These are phyloP conservation scores for Perca fluviatilis DNA, from an alignment of 2,113 vertebrate species.

Conservation along the genomic window DNA sequence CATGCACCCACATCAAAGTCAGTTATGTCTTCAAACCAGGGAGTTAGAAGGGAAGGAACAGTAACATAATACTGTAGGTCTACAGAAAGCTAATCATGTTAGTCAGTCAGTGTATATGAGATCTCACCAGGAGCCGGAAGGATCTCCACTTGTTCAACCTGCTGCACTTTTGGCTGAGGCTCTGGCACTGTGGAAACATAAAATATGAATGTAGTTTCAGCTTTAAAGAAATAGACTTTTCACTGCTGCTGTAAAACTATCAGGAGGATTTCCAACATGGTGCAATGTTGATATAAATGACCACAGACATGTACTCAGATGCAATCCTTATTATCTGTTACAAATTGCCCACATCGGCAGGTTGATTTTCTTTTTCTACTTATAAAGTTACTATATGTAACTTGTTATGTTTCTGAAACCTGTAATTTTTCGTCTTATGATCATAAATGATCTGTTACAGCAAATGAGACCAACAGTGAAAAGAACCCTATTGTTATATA, in stretches of 20 bases:
- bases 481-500: too few species aligned
- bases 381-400: too few species aligned
- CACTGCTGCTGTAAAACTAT: neutral
- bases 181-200: slow-evolving; percentile 68
- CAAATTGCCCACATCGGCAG: neutral
- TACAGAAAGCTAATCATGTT: neutral
- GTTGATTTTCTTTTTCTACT: neutral
- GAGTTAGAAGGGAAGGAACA: neutral
- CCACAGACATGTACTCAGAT: neutral
- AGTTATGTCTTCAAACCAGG: neutral
- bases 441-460: too few species aligned
- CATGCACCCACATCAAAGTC: slow-evolving; percentile 4
- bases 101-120: neutral
- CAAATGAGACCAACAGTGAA: too few species aligned
- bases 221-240: neutral
- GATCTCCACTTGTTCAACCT: slow-evolving; percentile 60
- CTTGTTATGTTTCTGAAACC: too few species aligned
- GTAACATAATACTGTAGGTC: neutral
- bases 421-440: too few species aligned
- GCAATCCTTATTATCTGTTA: neutral
- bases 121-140: slow-evolving; percentile 74
- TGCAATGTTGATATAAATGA: slow-evolving; percentile 7
- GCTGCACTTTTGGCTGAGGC: slow-evolving; percentile 52
- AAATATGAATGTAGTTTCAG: neutral
- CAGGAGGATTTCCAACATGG: neutral